Evolutionary conservation across 2,113 vertebrate genomes (phyloP).

Genomic region (Halcyon malimbica): DNA sequence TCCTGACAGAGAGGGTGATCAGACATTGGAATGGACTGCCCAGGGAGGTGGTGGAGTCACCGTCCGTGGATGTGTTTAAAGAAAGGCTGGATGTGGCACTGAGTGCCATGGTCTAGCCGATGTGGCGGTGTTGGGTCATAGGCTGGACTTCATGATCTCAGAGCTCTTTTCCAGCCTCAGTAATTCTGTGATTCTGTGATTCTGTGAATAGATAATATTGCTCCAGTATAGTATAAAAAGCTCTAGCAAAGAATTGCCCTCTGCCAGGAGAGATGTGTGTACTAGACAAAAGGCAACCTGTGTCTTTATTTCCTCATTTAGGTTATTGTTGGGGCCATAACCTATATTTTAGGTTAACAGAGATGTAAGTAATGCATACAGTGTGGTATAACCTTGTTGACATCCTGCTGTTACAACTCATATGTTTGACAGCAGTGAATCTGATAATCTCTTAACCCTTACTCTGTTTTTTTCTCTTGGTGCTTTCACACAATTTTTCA

Average conservation of each 20-base stretch:
- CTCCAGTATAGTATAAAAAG: background rate
- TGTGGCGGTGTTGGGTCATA: too few relatives aligned
- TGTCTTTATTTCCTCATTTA: background rate
- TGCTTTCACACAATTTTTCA: background rate
- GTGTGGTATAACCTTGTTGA: background rate
- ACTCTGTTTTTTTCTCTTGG: background rate
- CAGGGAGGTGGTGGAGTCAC: too few relatives aligned
- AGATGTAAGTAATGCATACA: fast-evolving
- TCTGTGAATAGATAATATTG: background rate
- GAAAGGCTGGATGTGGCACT: too few relatives aligned
- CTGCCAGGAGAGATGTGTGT: background rate
- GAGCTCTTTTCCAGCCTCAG: too few relatives aligned
- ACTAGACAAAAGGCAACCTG: background rate
- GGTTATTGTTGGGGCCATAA: background rate
- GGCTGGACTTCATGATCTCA: too few relatives aligned
- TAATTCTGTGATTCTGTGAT: too few relatives aligned
- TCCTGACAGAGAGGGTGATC: too few relatives aligned
- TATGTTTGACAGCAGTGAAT: background rate
- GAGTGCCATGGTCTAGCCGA: too few relatives aligned
- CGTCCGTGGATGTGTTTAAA: too few relatives aligned
- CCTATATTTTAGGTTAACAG: background rate
- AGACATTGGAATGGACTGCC: too few relatives aligned
- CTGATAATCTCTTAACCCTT: background rate
- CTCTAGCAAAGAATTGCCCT: background rate
- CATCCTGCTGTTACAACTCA: background rate